Evolutionary conservation across 2,888 invertebrate genomes (phyloP).

Genomic region (Morpho helenor): DNA sequence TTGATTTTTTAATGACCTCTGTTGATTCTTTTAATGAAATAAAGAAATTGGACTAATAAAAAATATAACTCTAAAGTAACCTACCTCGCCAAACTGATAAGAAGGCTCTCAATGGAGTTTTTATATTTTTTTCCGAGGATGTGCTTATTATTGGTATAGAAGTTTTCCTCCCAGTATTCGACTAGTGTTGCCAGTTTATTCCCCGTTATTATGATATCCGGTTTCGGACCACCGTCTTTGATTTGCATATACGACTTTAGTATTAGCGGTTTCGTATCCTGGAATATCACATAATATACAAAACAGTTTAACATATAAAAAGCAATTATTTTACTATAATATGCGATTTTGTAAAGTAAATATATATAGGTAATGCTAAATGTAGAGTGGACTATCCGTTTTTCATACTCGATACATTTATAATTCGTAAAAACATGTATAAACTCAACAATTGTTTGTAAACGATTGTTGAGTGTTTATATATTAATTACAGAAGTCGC

Average conservation of each 20-base stretch:
- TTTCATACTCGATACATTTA: too few species aligned
- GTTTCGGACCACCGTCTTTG: slow-evolving; percentile 48
- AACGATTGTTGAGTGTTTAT: too few species aligned
- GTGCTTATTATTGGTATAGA: slow-evolving; percentile 38
- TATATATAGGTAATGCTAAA: too few species aligned
- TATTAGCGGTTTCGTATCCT: slow-evolving; percentile 65
- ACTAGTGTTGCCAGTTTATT: slow-evolving; percentile 65
- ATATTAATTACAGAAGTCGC: too few species aligned
- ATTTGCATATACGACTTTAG: slow-evolving; percentile 54
- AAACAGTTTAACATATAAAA: too few species aligned
- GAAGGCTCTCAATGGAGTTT: slow-evolving; percentile 52
- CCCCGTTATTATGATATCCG: slow-evolving; percentile 59
- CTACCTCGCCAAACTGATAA: slow-evolving; percentile 63
- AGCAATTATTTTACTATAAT: too few species aligned
- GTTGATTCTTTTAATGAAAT: too few species aligned
- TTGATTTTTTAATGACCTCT: too few species aligned
- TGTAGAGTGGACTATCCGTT: too few species aligned
- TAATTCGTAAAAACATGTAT: too few species aligned
- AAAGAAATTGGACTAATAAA: background rate
- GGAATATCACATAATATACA: slow-evolving; percentile 21
- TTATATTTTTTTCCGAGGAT: slow-evolving; percentile 43
- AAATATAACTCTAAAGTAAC: slow-evolving; percentile 13
- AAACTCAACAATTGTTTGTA: too few species aligned
- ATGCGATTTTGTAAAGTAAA: too few species aligned
- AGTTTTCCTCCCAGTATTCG: slow-evolving; percentile 66